Percentiles rank a stretch among this genome's conserved stretches.
Conservation (phyloP, 64 coral and sea anemone genomes). For the Stichodactyla mertensii region DNA sequence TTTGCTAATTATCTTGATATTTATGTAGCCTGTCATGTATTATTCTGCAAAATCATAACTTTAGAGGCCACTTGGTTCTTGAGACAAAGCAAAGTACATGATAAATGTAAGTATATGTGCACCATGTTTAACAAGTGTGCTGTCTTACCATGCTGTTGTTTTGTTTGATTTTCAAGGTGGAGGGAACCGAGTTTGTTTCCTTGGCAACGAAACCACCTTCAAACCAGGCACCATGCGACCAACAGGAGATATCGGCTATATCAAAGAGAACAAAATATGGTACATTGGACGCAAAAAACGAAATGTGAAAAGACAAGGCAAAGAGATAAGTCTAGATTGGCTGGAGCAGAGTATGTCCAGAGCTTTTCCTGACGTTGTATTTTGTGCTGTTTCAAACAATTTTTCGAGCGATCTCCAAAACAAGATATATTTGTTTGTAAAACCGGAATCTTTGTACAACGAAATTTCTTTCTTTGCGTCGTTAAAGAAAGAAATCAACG, state of each 20-base stretch:
- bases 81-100: no score
- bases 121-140: no score
- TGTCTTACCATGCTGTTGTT: no score
- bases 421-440: background rate
- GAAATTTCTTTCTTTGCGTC: background rate
- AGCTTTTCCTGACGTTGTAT: background rate
- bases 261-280: slow-evolving; percentile 54
- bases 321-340: slow-evolving; percentile 57
- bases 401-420: background rate
- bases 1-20: background rate
- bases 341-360: slow-evolving; percentile 53
- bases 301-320: slow-evolving; percentile 75
- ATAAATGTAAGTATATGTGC: no score
- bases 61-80: no score
- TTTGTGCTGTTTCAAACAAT: background rate
- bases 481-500: slow-evolving; percentile 12
- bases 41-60: no score
- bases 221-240: slow-evolving; percentile 45
- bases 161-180: slow-evolving; percentile 52
- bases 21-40: no score
- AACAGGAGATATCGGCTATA: slow-evolving; percentile 70
- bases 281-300: slow-evolving; percentile 75
- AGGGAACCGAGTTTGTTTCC: slow-evolving; percentile 60
- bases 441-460: background rate
- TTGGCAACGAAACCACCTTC: slow-evolving; percentile 53